These are phyloP conservation scores for Atractosteus spatula DNA, from an alignment of 2,113 vertebrate species.

Conservation along the genomic window DNA sequence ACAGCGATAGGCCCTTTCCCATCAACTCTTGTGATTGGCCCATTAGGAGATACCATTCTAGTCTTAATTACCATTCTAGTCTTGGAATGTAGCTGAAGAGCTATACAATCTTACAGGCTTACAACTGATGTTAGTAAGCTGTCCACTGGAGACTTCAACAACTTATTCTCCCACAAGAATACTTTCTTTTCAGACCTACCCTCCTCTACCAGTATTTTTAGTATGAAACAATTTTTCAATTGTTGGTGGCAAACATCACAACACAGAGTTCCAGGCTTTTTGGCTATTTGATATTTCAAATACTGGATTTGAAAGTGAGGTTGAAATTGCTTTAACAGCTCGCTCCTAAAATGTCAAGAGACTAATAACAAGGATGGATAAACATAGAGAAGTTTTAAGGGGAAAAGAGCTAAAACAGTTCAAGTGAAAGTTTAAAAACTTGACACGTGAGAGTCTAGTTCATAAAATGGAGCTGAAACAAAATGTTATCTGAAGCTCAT, in stretches of 20 bases:
- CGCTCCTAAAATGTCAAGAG: conserved; percentile 32
- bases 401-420: neutral
- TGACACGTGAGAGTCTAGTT: conserved; percentile 21
- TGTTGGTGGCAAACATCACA: conserved; percentile 18
- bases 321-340: conserved; percentile 42
- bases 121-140: neutral
- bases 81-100: too few species aligned
- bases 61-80: too few species aligned
- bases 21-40: too few species aligned
- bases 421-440: conserved; percentile 6
- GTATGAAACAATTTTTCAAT: neutral
- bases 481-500: conserved; percentile 35
- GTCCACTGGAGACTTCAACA: neutral
- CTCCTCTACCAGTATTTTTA: neutral
- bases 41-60: too few species aligned
- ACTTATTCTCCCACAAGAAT: neutral
- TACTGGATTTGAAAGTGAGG: conserved; percentile 28
- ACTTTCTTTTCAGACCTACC: conserved; percentile 1
- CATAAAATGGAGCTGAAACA: conserved; percentile 32
- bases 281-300: conserved; percentile 29
- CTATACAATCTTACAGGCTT: neutral
- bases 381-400: conserved; percentile 19
- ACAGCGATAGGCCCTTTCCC: too few species aligned
- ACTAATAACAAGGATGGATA: conserved; percentile 22
- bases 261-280: conserved; percentile 25